Evolutionary conservation across 2,888 invertebrate genomes (phyloP).

Genomic region (Mythimna lalbum): DNA sequence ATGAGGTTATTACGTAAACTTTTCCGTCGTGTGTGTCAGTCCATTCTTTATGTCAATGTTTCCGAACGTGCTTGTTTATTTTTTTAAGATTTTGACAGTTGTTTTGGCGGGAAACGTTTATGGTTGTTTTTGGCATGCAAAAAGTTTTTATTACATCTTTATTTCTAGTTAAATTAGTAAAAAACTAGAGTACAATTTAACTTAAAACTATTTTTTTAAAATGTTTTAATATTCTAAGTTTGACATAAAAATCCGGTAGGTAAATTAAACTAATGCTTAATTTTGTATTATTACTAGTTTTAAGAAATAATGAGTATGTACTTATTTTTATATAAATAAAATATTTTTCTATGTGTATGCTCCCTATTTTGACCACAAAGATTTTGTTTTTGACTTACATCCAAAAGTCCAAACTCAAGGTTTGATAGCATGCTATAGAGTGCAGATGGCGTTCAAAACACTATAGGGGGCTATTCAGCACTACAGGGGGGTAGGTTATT

Average conservation of each 20-base stretch:
- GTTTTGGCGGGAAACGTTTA: slow-evolving; percentile 54
- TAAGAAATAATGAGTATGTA: slow-evolving; percentile 3
- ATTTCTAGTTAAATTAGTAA: slow-evolving; percentile 7
- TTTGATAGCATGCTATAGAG: no score
- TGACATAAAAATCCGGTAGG: neutral
- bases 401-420: no score
- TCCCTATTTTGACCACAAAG: no score
- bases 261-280: neutral
- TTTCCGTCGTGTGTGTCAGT: neutral
- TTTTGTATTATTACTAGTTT: slow-evolving; percentile 11
- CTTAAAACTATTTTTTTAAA: slow-evolving; percentile 2
- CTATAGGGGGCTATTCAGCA: no score
- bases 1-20: no score
- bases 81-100: slow-evolving; percentile 51
- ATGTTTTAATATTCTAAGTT: neutral
- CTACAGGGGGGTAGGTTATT: no score
- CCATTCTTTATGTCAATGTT: slow-evolving; percentile 15
- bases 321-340: slow-evolving; percentile 7
- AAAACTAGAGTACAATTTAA: neutral
- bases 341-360: slow-evolving; percentile 17
- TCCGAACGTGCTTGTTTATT: slow-evolving; percentile 39
- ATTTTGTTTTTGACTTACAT: no score
- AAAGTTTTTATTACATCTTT: neutral
- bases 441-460: no score
- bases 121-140: slow-evolving; percentile 10